Evolutionary conservation across 2,113 vertebrate genomes (phyloP).

Genomic region (Sebastes schlegelii): DNA sequence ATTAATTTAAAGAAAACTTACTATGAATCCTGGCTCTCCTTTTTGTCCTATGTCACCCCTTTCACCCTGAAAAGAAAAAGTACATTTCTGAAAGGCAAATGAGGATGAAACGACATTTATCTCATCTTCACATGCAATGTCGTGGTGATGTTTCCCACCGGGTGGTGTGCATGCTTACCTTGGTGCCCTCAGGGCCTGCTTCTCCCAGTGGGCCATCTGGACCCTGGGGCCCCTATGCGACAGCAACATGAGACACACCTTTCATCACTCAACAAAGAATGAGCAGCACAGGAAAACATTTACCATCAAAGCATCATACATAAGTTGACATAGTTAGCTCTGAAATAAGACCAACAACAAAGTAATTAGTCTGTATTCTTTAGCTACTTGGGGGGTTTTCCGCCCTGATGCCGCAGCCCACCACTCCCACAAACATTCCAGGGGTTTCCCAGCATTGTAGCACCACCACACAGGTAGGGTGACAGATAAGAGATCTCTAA

Average conservation of each 20-base stretch:
- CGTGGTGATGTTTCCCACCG: background rate
- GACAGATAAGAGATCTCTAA: constrained; percentile 53
- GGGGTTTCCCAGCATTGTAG: background rate
- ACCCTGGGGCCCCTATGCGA: constrained; percentile 90
- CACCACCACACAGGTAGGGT: constrained; percentile 2
- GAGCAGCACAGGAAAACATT: background rate
- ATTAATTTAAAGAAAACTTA: constrained; percentile 80
- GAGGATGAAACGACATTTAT: background rate
- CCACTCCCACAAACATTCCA: constrained; percentile 44
- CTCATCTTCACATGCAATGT: background rate
- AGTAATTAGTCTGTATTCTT: constrained; percentile 35
- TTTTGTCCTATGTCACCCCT: constrained; percentile 88
- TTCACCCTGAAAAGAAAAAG: constrained; percentile 88
- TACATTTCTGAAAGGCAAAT: background rate
- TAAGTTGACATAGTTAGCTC: background rate
- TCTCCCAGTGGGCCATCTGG: constrained; percentile 91
- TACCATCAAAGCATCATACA: constrained; percentile 13
- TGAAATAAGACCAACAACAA: constrained; percentile 4
- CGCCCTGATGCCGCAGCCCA: background rate
- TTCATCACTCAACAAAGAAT: constrained; percentile 33
- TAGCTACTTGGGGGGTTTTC: background rate
- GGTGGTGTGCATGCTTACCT: constrained; percentile 83
- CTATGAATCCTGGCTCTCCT: constrained; percentile 89
- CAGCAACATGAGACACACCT: constrained; percentile 42
- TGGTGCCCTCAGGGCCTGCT: constrained; percentile 88